A percentile compares a stretch with the other conserved stretches of the same genome.
These are phyloP conservation scores for Drosophila novamexicana DNA, from an alignment of 1,140 invertebrate species.

Conservation along the genomic window DNA sequence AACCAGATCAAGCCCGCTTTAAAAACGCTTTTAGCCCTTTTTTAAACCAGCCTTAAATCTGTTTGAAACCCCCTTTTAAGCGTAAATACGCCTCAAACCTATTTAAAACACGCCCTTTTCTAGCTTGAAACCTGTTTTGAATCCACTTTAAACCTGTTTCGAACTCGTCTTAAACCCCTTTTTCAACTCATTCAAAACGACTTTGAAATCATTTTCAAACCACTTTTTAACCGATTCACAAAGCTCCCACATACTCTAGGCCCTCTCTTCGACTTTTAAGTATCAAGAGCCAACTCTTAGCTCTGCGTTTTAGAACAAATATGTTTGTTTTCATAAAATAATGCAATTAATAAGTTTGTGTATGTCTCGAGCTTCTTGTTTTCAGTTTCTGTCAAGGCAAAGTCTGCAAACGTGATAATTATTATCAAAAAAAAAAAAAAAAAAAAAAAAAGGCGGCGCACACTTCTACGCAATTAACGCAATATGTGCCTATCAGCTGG, in stretches of 20 bases:
- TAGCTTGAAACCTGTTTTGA: neutral
- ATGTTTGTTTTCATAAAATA: neutral
- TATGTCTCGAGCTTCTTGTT: neutral
- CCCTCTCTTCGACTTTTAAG: neutral
- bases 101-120: no score
- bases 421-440: conserved; percentile 13
- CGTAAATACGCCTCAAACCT: no score
- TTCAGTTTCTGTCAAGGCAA: conserved; percentile 1
- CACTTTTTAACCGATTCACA: neutral
- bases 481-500: conserved; percentile 17
- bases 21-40: no score
- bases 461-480: conserved; percentile 14
- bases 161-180: neutral
- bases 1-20: no score
- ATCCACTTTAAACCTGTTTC: neutral
- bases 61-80: no score
- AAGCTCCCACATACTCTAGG: no score
- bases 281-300: no score
- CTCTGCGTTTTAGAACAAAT: neutral
- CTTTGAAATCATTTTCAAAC: neutral
- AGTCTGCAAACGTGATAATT: conserved; percentile 12
- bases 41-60: no score
- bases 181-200: neutral
- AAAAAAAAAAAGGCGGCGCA: neutral
- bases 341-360: neutral